Conservation (phyloP, 2,888 invertebrate species). For the Xestia xanthographa region DNA sequence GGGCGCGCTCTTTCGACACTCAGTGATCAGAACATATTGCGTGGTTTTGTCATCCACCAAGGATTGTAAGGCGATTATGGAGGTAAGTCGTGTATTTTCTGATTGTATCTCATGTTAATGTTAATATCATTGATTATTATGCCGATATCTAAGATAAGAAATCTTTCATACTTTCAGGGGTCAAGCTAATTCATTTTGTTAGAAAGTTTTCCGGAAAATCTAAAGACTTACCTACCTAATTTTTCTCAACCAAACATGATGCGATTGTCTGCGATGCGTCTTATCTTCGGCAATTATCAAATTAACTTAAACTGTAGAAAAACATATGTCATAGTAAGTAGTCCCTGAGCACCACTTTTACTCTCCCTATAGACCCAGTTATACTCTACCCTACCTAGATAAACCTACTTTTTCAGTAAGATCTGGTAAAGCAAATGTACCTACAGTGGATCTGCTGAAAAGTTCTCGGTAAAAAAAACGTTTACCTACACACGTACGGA, state of each 20-base stretch:
- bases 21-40: constrained; percentile 6
- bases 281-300: background rate
- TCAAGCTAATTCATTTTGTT: background rate
- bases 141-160: background rate
- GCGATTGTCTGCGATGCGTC: background rate
- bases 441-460: background rate
- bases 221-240: background rate
- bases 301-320: background rate
- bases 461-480: background rate
- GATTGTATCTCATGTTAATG: background rate
- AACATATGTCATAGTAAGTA: background rate
- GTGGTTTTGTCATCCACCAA: constrained; percentile 4
- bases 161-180: no score
- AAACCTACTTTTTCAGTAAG: background rate
- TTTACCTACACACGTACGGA: no score
- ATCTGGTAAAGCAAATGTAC: background rate
- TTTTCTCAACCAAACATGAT: background rate
- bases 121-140: background rate
- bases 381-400: background rate
- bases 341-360: background rate
- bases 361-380: no score
- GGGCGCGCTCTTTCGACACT: background rate
- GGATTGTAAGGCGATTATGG: constrained; percentile 27
- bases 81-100: constrained; percentile 50
- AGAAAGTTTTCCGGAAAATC: background rate